Conservation (phyloP, 2,113 vertebrate species). For the Baryphthengus martii region DNA sequence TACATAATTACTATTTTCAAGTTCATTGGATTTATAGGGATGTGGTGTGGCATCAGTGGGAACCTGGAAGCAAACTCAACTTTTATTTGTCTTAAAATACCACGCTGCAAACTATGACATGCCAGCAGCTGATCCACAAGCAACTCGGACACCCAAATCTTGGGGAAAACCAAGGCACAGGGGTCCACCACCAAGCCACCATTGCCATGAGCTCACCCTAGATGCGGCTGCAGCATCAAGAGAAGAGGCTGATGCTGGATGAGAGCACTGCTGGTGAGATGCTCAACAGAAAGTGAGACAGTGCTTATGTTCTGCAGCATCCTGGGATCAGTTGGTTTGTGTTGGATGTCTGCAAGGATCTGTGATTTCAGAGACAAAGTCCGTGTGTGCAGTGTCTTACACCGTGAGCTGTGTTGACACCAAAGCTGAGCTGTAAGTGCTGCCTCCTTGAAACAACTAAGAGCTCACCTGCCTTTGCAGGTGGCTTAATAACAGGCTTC, state of each 20-base stretch:
- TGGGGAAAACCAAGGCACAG: neutral
- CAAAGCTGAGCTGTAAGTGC: neutral
- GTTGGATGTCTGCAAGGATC: neutral
- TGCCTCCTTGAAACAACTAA: neutral
- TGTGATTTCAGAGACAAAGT: neutral
- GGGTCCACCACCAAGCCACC: neutral
- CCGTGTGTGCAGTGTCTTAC: neutral
- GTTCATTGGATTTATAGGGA: neutral
- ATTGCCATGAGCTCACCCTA: neutral
- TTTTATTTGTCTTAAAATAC: neutral
- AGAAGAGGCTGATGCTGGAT: neutral
- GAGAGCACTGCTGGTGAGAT: no score
- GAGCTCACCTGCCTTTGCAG: neutral
- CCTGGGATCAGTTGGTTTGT: neutral
- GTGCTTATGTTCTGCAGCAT: neutral
- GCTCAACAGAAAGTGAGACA: neutral
- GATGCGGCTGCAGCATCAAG: no score
- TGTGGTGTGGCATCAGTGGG: neutral
- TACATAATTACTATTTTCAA: neutral
- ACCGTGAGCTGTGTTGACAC: neutral
- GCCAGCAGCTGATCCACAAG: neutral
- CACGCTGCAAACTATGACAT: neutral
- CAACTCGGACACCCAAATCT: neutral
- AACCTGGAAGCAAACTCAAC: neutral
- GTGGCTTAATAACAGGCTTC: neutral